Conservation (phyloP, 2,113 vertebrate genomes). For the Tricholaema leucomelas region DNA sequence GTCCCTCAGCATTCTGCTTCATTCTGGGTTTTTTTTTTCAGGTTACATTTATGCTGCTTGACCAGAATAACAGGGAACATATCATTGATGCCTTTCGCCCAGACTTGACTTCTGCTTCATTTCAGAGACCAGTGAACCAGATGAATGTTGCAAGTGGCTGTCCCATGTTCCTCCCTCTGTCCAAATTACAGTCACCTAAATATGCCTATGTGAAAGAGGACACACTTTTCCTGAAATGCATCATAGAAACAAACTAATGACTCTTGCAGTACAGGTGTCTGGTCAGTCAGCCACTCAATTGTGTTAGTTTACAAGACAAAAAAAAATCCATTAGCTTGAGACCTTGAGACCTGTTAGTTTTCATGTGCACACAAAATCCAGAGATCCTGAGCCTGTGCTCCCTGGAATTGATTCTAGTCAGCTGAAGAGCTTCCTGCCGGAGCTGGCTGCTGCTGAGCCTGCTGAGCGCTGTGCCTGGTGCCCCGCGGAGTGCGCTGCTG, state of each 20-base stretch:
- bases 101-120: conserved; percentile 74
- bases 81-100: conserved; percentile 78
- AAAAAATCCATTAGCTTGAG: not conserved
- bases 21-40: not conserved
- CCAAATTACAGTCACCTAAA: conserved; percentile 73
- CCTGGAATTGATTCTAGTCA: accelerated
- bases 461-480: not conserved
- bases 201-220: conserved; percentile 80
- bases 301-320: not conserved
- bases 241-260: conserved; percentile 71
- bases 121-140: conserved; percentile 78
- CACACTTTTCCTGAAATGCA: conserved; percentile 81
- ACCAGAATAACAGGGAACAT: conserved; percentile 81
- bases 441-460: not conserved
- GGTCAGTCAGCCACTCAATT: not conserved
- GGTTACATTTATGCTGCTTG: conserved; percentile 84
- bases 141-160: conserved; percentile 84
- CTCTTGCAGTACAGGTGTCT: accelerated
- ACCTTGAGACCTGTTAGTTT: not conserved
- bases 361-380: not conserved
- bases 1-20: not conserved
- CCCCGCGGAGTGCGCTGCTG: not conserved
- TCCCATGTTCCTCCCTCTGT: conserved; percentile 78
- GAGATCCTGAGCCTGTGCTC: not conserved
- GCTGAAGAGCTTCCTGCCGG: not conserved